phyloP scores from a whole-genome alignment of 2,113 vertebrate genomes.

The Microtus ochrogaster region DNA sequence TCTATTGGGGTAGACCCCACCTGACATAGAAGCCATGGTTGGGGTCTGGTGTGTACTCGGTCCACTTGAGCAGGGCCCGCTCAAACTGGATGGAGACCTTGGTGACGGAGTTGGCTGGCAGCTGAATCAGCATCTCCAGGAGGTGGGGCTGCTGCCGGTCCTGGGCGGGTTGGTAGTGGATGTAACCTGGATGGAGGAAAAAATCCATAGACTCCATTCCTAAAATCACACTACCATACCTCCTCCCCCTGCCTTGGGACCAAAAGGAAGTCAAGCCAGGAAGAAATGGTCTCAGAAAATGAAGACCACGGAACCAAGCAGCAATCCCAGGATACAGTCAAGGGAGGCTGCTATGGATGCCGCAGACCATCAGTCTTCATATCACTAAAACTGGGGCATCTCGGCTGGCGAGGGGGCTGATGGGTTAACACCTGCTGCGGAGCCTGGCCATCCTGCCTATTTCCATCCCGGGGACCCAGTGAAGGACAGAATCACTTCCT shows the following conservation, averaged over 20 bases:
- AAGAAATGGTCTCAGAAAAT: background rate
- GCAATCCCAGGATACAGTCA: background rate
- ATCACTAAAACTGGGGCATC: background rate
- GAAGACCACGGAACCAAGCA: background rate
- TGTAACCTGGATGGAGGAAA: slow-evolving; percentile 90
- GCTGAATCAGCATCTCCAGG: slow-evolving; percentile 97
- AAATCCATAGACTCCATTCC: background rate
- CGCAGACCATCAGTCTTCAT: background rate
- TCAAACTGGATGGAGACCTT: slow-evolving; percentile 98
- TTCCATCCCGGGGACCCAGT: background rate
- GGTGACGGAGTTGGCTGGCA: slow-evolving; percentile 95
- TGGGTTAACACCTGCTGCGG: background rate
- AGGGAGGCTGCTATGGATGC: background rate
- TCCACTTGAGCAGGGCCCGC: slow-evolving; percentile 97
- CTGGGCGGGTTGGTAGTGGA: slow-evolving; percentile 97
- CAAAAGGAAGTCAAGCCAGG: background rate
- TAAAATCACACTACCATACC: background rate
- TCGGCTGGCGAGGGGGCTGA: background rate
- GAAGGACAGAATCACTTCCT: background rate
- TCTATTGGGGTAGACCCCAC: slow-evolving; percentile 80
- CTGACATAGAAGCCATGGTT: slow-evolving; percentile 98
- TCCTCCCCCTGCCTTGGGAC: background rate
- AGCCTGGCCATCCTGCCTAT: background rate
- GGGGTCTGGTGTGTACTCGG: slow-evolving; percentile 97
- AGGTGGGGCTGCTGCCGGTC: slow-evolving; percentile 95